These are phyloP conservation scores for Melanostigma gelatinosum DNA, from an alignment of 2,113 vertebrate genomes.

Conservation along the genomic window DNA sequence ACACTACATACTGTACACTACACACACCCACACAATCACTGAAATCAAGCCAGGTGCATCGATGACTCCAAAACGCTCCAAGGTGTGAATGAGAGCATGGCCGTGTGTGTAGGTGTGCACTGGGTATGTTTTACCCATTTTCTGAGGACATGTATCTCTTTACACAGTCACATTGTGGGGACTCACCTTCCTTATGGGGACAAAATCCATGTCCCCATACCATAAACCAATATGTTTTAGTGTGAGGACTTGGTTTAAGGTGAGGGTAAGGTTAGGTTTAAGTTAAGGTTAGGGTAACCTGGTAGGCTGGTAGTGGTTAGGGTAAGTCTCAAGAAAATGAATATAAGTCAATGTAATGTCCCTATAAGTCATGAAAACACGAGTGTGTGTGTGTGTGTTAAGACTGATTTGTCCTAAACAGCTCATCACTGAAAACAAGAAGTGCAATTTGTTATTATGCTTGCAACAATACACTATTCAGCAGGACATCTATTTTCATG, in stretches of 20 bases:
- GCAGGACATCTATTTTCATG: conserved; percentile 28
- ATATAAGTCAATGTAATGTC: not conserved
- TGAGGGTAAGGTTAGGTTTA: not conserved
- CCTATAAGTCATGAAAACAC: not conserved
- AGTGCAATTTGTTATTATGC: conserved; percentile 9
- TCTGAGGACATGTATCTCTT: not conserved
- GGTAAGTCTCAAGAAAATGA: not conserved
- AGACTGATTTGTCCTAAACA: not conserved
- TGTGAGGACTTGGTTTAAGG: not conserved
- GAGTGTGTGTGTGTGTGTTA: not conserved
- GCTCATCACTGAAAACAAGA: conserved; percentile 21
- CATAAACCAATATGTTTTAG: not conserved
- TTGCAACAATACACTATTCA: conserved; percentile 19
- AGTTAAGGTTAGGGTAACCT: not conserved
- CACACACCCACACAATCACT: conserved; percentile 28
- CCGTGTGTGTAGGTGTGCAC: not conserved
- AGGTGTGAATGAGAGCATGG: not conserved
- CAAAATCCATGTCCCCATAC: not conserved
- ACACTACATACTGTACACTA: not conserved
- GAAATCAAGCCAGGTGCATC: conserved; percentile 21
- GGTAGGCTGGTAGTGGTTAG: not conserved
- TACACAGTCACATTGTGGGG: not conserved
- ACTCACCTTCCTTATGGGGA: not conserved
- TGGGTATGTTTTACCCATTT: not conserved
- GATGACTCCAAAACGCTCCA: conserved; percentile 18